A percentile compares a stretch with the other conserved stretches of the same genome.
These are phyloP conservation scores for Lepidostoma basale DNA, from an alignment of 1,140 invertebrate species.

Conservation along the genomic window DNA sequence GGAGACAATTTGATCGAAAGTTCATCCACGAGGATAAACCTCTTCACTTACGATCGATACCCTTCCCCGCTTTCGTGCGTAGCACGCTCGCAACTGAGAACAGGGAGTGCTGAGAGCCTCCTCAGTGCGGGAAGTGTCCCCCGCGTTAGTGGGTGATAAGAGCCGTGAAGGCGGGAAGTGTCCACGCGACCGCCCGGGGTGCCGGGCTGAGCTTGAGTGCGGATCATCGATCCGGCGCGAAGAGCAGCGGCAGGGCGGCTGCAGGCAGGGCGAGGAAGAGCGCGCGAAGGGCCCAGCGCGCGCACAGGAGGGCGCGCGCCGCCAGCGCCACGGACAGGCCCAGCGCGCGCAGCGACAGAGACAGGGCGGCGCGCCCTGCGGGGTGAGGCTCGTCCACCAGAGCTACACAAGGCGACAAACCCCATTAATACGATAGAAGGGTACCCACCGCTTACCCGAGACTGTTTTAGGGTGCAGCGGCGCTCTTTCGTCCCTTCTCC, in stretches of 20 bases:
- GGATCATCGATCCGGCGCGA: constrained; percentile 49
- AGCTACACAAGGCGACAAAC: constrained; percentile 6
- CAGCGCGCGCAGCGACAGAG: constrained; percentile 50
- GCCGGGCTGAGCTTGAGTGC: neutral
- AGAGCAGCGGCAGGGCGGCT: constrained; percentile 51
- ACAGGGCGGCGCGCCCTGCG: constrained; percentile 53
- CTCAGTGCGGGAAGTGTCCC: too few relatives aligned
- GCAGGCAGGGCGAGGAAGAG: constrained; percentile 50
- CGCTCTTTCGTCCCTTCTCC: too few relatives aligned
- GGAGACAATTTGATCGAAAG: too few relatives aligned
- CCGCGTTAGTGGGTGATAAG: too few relatives aligned
- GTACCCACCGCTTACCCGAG: too few relatives aligned
- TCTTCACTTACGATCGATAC: too few relatives aligned
- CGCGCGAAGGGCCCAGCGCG: constrained; percentile 50
- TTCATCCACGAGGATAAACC: too few relatives aligned
- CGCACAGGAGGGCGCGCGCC: constrained; percentile 52
- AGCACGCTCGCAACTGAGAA: too few relatives aligned
- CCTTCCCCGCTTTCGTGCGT: too few relatives aligned
- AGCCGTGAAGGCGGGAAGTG: too few relatives aligned
- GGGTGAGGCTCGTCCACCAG: constrained; percentile 55
- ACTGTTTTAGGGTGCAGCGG: too few relatives aligned
- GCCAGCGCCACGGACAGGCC: constrained; percentile 52
- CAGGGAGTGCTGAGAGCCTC: too few relatives aligned
- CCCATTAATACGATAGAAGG: neutral
- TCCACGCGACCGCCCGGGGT: neutral